Evolutionary conservation across 2,888 invertebrate species (phyloP), one percentile per base, ranked within the genome.

Genomic region (Drosophila greeni): DNA sequence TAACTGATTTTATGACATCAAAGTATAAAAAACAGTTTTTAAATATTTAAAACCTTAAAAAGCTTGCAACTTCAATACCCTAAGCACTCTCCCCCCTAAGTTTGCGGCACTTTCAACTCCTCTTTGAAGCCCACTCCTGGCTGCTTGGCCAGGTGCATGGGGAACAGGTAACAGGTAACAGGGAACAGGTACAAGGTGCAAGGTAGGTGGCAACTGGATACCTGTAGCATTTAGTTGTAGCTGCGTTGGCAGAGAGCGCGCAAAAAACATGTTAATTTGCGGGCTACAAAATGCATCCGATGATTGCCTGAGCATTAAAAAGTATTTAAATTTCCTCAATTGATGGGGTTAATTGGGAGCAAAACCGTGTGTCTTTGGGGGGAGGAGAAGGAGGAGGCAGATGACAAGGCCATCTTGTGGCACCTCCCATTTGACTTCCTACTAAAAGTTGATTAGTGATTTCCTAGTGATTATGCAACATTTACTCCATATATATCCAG

Each of bases 401-500:
- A n/a, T 4, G 23, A 20, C 42, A 59, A 56, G 59, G 58, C 43
- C 43, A 29, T 47, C 34, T 34, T 39, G 14, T 18, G 12, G 47
- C 14, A 6, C 48, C 36, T 34, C n/a, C n/a, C 20, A 20, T 20
- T 48, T 24, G 26, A 24, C 37, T 60, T 60, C 59, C 59, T 58
- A 37, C 47, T 33, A 33, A n/a, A n/a, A n/a, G 16, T 33, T 26
- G 39, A 61, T 58, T 48, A 58, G 42, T 33, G 34, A 62, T 52
- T 61, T 62, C 51, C 62, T 29, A 37, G 51, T 51, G 53, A 53
- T 64, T 65, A 65, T 48, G 54, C 66, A 65, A 65, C 29, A 24
- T n/a, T 33, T 33, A 58, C 58, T 33, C 20, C 36, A 20, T 20
- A n/a, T 5, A 11, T 4, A 26, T 24, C 20, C 5, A 42, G 11